Percentiles rank a stretch among this genome's conserved stretches.
Evolutionary conservation across 2,888 invertebrate genomes (phyloP).

Genomic region (Theretra japonica): DNA sequence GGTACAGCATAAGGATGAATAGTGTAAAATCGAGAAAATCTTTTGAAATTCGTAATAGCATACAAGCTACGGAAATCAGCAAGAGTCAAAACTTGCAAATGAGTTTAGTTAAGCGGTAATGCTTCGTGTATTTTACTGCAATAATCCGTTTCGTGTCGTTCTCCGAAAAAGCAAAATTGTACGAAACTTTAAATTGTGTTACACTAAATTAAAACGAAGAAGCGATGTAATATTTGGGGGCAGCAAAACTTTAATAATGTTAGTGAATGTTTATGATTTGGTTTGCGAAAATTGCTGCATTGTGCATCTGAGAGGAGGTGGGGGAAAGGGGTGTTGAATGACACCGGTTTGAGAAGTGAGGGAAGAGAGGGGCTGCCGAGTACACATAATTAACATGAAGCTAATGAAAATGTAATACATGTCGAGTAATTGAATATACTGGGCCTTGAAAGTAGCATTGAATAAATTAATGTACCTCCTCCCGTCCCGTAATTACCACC

Average conservation of each 20-base stretch:
- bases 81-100: not conserved
- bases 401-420: slow-evolving; percentile 68
- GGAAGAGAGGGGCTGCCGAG: slow-evolving; percentile 39
- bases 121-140: not conserved
- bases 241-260: slow-evolving; percentile 12
- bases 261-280: slow-evolving; percentile 19
- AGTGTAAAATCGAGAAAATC: too few species aligned
- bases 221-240: not conserved
- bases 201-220: not conserved
- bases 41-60: too few species aligned
- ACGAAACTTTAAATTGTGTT: slow-evolving; percentile 5
- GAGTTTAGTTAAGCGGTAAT: not conserved
- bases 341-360: slow-evolving; percentile 13
- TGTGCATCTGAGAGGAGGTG: slow-evolving; percentile 7
- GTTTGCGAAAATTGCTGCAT: slow-evolving; percentile 21
- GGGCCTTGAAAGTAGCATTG: slow-evolving; percentile 53
- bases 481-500: slow-evolving; percentile 5
- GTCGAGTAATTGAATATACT: slow-evolving; percentile 58
- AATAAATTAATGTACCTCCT: slow-evolving; percentile 39
- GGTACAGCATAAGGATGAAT: too few species aligned
- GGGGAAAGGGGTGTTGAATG: not conserved
- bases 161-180: slow-evolving; percentile 10
- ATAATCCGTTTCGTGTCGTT: slow-evolving; percentile 4
- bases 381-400: slow-evolving; percentile 58
- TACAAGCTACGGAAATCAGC: not conserved